These are phyloP conservation scores for roundworm (Caenorhabditis elegans) DNA, from an alignment of 1,140 invertebrate species.

Conservation along the genomic window DNA sequence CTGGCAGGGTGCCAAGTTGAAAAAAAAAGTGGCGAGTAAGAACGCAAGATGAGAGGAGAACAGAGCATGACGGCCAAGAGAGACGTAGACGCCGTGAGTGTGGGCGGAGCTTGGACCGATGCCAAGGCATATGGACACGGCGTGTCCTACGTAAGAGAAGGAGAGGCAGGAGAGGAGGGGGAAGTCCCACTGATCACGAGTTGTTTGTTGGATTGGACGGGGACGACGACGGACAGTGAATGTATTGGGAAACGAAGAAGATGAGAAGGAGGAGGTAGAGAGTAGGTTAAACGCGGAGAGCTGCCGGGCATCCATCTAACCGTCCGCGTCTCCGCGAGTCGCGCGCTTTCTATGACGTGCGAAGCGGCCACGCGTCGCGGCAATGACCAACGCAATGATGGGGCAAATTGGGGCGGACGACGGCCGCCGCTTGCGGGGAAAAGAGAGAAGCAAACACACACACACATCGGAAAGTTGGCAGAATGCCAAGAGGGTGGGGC, in stretches of 20 bases:
- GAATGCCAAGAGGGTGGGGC: too few relatives aligned
- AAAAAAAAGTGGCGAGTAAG: not conserved
- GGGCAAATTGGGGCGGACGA: too few relatives aligned
- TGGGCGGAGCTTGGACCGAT: not conserved
- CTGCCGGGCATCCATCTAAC: not conserved
- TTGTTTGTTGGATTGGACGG: not conserved
- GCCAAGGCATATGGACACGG: slow-evolving; percentile 8
- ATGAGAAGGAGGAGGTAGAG: not conserved
- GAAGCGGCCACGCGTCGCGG: not conserved
- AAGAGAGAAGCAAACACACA: too few relatives aligned
- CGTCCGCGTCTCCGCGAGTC: not conserved
- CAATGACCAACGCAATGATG: not conserved
- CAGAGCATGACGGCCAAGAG: not conserved
- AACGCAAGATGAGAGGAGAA: not conserved
- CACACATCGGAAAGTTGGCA: too few relatives aligned
- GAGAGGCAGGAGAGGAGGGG: too few relatives aligned
- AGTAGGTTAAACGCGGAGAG: not conserved
- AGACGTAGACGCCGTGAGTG: not conserved
- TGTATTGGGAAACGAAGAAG: too few relatives aligned
- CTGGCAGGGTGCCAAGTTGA: not conserved
- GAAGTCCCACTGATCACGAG: not conserved
- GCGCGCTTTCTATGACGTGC: not conserved
- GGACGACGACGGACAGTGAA: too few relatives aligned
- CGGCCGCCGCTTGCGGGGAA: too few relatives aligned
- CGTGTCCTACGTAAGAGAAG: too few relatives aligned